phyloP scores from a whole-genome alignment of 2,113 vertebrate genomes.

The Microtus pennsylvanicus region DNA sequence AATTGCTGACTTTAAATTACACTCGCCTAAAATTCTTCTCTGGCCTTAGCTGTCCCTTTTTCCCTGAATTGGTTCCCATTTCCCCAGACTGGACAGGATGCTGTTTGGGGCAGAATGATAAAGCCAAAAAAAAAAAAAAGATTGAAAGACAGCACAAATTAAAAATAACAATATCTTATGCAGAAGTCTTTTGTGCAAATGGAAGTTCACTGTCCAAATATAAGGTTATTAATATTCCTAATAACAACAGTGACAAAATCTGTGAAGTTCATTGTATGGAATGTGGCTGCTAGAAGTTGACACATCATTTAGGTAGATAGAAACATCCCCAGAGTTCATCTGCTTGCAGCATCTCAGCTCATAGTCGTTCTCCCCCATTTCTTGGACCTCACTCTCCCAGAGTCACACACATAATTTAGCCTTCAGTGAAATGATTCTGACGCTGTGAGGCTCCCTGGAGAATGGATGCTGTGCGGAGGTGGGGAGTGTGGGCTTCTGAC shows the following conservation, averaged over 20 bases:
- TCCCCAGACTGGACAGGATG: background rate
- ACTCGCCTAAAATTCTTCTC: conserved; percentile 1
- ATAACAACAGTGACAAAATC: conserved; percentile 53
- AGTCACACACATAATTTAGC: conserved; percentile 70
- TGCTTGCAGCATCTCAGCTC: conserved; percentile 36
- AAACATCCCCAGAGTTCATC: conserved; percentile 60
- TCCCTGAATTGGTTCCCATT: background rate
- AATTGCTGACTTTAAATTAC: conserved; percentile 22
- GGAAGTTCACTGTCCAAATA: conserved; percentile 53
- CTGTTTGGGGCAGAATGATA: background rate
- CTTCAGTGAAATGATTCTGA: conserved; percentile 69
- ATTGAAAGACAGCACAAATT: conserved; percentile 43
- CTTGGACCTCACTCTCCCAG: conserved; percentile 40
- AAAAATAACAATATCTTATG: conserved; percentile 60
- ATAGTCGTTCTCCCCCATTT: background rate
- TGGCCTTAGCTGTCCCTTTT: conserved; percentile 10
- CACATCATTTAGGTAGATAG: conserved; percentile 53
- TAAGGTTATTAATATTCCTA: conserved; percentile 65
- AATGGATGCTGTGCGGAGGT: conserved; percentile 56
- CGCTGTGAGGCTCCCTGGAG: conserved; percentile 64
- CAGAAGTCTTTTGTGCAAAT: conserved; percentile 51
- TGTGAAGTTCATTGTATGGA: conserved; percentile 50
- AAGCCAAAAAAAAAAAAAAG: conserved; percentile 1
- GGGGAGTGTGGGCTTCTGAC: conserved; percentile 63
- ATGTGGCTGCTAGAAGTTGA: conserved; percentile 45